Percentiles rank a stretch among this genome's conserved stretches.
phyloP scores from a whole-genome alignment of 2,797 vertebrate genomes.

The Spheniscus humboldti region DNA sequence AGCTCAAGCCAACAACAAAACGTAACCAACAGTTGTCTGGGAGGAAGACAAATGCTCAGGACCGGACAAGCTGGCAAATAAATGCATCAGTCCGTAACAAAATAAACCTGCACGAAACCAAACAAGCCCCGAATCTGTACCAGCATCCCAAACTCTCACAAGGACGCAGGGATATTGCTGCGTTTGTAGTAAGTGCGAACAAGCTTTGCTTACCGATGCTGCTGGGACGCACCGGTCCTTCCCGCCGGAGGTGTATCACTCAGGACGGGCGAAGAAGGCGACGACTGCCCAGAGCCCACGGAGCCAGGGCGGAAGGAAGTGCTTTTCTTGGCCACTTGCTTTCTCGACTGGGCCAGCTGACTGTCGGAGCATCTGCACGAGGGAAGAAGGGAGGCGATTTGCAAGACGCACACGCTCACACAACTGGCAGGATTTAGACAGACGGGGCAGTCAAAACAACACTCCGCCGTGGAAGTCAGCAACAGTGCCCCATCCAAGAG shows the following conservation, averaged over 20 bases:
- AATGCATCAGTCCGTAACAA: background rate
- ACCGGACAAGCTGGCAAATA: fast-evolving
- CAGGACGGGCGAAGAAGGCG: slow-evolving; percentile 58
- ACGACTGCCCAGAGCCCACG: slow-evolving; percentile 69
- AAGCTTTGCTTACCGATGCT: slow-evolving; percentile 59
- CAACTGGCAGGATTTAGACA: background rate
- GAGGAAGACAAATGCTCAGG: background rate
- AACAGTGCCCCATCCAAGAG: no score
- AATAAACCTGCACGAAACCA: background rate
- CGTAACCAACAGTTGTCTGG: fast-evolving
- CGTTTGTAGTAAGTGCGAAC: fast-evolving
- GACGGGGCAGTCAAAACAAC: background rate
- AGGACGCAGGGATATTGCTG: background rate
- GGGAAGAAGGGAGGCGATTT: background rate
- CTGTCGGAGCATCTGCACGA: slow-evolving; percentile 64
- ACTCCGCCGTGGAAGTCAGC: fast-evolving
- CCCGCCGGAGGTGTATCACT: background rate
- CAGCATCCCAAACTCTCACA: fast-evolving
- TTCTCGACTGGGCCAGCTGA: slow-evolving; percentile 79
- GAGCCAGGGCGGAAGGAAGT: slow-evolving; percentile 85
- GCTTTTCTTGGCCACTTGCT: slow-evolving; percentile 97
- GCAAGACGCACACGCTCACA: background rate
- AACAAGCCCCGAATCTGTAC: fast-evolving
- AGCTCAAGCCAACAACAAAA: background rate
- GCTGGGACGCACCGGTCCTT: slow-evolving; percentile 33